phyloP scores from a whole-genome alignment of 2,797 vertebrate species.

The Crypturellus tataupa region DNA sequence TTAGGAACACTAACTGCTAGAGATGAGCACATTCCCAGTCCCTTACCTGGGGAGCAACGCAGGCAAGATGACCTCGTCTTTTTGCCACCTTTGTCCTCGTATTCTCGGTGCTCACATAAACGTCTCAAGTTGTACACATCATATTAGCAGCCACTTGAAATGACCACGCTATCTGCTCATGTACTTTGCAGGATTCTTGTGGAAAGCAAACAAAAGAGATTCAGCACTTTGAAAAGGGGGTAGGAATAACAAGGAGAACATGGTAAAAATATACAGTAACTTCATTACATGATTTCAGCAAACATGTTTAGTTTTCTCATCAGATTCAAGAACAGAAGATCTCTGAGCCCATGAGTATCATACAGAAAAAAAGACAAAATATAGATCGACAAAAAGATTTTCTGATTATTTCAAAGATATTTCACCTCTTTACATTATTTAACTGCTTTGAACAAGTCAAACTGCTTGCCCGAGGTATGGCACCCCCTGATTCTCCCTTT shows the following conservation, averaged over 20 bases:
- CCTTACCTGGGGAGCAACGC: conserved; percentile 39
- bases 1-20: background rate
- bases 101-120: background rate
- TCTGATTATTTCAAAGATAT: background rate
- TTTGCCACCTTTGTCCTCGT: conserved; percentile 11
- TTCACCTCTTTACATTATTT: background rate
- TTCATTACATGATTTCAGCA: background rate
- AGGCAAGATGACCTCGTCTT: conserved; percentile 29
- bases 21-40: conserved; percentile 47
- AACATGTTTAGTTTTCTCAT: background rate
- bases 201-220: background rate
- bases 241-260: background rate
- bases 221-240: background rate
- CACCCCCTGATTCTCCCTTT: background rate
- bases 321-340: background rate
- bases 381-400: background rate
- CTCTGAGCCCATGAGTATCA: background rate
- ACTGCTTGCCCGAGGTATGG: background rate
- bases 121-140: conserved; percentile 49
- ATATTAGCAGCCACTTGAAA: conserved; percentile 26
- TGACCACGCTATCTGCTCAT: fast-evolving
- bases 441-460: background rate
- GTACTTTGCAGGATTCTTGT: background rate
- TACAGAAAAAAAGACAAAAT: background rate
- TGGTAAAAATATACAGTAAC: background rate